Conservation (phyloP, 1,140 invertebrate genomes). For the Adoxophyes honmai region DNA sequence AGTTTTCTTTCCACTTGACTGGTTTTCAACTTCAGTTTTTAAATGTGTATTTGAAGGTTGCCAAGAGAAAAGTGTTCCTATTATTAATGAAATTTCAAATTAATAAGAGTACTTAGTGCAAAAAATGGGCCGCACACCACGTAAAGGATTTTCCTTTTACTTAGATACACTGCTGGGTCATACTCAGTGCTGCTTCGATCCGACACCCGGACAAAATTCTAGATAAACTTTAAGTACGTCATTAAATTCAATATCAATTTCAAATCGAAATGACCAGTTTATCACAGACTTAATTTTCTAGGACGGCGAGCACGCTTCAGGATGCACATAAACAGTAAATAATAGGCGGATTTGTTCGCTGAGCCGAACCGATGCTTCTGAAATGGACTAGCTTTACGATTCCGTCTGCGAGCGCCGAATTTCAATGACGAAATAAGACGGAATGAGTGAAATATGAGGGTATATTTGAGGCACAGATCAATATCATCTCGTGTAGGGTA, state of each 20-base stretch:
- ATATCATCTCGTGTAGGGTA: constrained; percentile 3
- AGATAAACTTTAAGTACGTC: no score
- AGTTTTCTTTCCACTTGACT: no score
- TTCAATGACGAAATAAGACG: constrained; percentile 13
- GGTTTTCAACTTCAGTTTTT: no score
- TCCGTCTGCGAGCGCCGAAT: constrained; percentile 9
- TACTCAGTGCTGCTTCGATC: no score
- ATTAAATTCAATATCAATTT: neutral
- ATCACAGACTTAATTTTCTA: constrained; percentile 9
- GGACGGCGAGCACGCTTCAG: neutral
- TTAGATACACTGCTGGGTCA: no score
- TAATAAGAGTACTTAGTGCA: no score
- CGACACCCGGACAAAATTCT: no score
- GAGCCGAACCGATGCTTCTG: constrained; percentile 6
- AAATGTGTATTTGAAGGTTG: no score
- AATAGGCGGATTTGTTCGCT: constrained; percentile 10
- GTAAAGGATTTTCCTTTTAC: no score
- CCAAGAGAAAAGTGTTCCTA: no score
- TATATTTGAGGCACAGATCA: constrained; percentile 5
- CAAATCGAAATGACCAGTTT: neutral
- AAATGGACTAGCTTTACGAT: constrained; percentile 14
- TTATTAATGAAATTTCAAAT: no score
- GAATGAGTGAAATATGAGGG: constrained; percentile 13
- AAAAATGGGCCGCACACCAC: no score
- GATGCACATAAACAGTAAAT: constrained; percentile 14